Evolutionary conservation across 1,140 invertebrate species (phyloP).

Genomic region (Leguminivora glycinivorella): DNA sequence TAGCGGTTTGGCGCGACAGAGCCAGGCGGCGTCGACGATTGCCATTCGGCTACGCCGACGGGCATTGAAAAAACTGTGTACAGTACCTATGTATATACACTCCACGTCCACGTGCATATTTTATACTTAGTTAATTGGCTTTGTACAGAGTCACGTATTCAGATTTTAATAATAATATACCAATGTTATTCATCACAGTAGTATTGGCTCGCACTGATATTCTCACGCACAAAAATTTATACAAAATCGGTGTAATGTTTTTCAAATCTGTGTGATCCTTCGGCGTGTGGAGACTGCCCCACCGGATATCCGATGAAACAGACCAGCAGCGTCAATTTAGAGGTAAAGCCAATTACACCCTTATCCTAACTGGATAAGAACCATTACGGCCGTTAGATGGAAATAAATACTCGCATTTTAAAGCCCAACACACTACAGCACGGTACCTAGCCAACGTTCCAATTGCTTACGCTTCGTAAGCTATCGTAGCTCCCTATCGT

Average conservation of each 20-base stretch:
- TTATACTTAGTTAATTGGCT: constrained; percentile 20
- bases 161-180: no score
- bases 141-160: background rate
- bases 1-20: no score
- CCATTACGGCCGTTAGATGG: background rate
- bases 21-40: no score
- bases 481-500: no score
- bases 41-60: no score
- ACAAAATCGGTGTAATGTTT: background rate
- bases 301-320: constrained; percentile 12
- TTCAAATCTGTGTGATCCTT: background rate
- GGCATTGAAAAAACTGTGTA: constrained; percentile 10
- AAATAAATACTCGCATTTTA: constrained; percentile 16
- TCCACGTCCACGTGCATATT: constrained; percentile 20
- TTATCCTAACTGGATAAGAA: background rate
- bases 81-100: no score
- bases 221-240: no score
- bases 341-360: background rate
- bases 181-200: no score
- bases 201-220: no score
- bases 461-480: no score
- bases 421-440: background rate
- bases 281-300: background rate
- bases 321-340: background rate
- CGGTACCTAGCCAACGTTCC: no score